Evolutionary conservation across 2,797 vertebrate species (phyloP), one percentile per base, ranked within the genome.

Genomic region (Cuniculus paca): DNA sequence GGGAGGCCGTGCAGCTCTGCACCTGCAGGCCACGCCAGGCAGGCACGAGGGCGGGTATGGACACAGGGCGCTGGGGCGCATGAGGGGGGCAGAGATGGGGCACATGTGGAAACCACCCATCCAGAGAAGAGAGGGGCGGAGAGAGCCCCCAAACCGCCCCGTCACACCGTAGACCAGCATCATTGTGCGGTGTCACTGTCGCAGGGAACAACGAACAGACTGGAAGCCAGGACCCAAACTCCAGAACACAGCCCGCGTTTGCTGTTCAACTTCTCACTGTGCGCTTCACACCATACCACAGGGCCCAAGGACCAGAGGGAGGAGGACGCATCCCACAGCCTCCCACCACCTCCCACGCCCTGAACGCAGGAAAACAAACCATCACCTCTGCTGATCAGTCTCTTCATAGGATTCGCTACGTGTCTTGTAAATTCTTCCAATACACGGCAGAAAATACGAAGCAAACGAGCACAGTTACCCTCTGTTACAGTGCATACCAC

Each of bases 141-240:
- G 61, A 36, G 8, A 48, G 19, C 31, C 7, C 36, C 74, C 34
- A 13, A 48, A 39, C 26, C 28, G 3, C 24, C 34, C 63, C 16
- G 1, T 12, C 48, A 4, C n/a, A 16, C 9, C 4, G 1, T 68
- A n/a, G 79, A 50, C 0, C 34, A 0, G 1, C 28, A 1, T n/a
- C 39, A 10, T 13, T 1, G 20, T 1, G 24, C 1, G 5, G 24
- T 39, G 42, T 6, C 31, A 54, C 19, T 39, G 0, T 36, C 42
- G 17, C 26, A 31, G 81, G 54, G 20, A 4, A 54, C 2, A 36
- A 52, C 4, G 8, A 13, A n/a, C 74, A 50, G 63, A 60, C 0
- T 70, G n/a, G 28, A 89, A 79, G 48, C 48, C 45, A 77, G 22
- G 89, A 24, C 28, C 17, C n/a, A 3, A 0, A 19, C 39, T 45